phyloP scores from a whole-genome alignment of 2,797 vertebrate species.

The Coccyzus lansbergi region DNA sequence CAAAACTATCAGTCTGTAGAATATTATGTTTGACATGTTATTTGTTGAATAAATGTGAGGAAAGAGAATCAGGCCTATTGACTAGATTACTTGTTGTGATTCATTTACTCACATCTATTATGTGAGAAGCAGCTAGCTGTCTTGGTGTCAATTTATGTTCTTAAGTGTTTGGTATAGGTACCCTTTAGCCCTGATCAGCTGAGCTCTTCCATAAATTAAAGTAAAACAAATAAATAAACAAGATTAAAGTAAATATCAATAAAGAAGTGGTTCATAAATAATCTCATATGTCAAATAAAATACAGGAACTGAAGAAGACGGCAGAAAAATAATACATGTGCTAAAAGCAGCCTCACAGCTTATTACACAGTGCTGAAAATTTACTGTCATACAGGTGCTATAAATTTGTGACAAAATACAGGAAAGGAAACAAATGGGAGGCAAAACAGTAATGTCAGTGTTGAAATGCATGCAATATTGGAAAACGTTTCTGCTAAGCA shows the following conservation, averaged over 20 bases:
- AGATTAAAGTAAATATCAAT: conserved; percentile 60
- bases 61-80: background rate
- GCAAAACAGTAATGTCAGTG: background rate
- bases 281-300: conserved; percentile 49
- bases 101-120: background rate
- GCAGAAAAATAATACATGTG: conserved; percentile 63
- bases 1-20: background rate
- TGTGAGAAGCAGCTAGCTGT: conserved; percentile 24
- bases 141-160: background rate
- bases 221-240: conserved; percentile 55
- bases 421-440: background rate
- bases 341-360: conserved; percentile 38
- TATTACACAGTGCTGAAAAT: conserved; percentile 42
- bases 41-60: conserved; percentile 1
- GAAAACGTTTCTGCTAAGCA: background rate
- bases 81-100: conserved; percentile 35
- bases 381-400: conserved; percentile 36
- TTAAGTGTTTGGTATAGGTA: background rate
- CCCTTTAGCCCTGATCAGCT: background rate
- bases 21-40: background rate
- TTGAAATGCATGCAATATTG: background rate
- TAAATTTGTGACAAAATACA: conserved; percentile 64
- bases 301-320: conserved; percentile 28
- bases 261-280: conserved; percentile 49
- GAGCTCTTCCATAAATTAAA: conserved; percentile 41